phyloP scores from a whole-genome alignment of 1,140 invertebrate species.

The Drosophila pallidifrons region DNA sequence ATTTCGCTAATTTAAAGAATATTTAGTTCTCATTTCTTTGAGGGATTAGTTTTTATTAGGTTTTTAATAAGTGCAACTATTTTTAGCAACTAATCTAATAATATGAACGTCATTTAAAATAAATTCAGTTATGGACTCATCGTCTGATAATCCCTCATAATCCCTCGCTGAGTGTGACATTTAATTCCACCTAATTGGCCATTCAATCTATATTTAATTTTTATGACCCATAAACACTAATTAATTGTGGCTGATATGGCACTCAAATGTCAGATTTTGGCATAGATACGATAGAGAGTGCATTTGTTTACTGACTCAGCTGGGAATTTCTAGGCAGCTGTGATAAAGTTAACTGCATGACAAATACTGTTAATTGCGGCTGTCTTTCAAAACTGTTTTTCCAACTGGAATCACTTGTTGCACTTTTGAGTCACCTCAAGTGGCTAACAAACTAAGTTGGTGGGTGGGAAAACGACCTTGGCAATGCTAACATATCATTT shows the following conservation, averaged over 20 bases:
- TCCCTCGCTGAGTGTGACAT: background rate
- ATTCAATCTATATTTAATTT: constrained; percentile 12
- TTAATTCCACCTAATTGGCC: constrained; percentile 1
- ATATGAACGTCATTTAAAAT: background rate
- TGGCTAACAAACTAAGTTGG: background rate
- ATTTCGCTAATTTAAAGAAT: no score
- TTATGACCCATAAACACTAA: constrained; percentile 24
- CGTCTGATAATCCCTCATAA: constrained; percentile 1
- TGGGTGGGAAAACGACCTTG: constrained; percentile 7
- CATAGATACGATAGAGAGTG: constrained; percentile 1
- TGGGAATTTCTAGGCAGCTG: constrained; percentile 1
- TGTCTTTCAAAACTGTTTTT: constrained; percentile 30
- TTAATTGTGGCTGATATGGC: background rate
- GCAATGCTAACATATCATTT: constrained; percentile 23
- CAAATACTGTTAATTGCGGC: constrained; percentile 1
- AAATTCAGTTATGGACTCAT: background rate
- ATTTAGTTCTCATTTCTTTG: background rate
- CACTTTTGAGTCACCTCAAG: constrained; percentile 30
- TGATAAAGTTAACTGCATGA: constrained; percentile 17
- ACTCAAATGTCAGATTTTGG: constrained; percentile 12
- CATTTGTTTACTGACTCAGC: constrained; percentile 2
- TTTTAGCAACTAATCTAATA: background rate
- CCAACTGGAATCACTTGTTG: constrained; percentile 29
- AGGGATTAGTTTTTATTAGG: background rate
- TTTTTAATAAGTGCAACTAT: background rate